A percentile compares a stretch with the other conserved stretches of the same genome.
phyloP scores from a whole-genome alignment of 2,797 vertebrate species.

The Esox masquinongy region DNA sequence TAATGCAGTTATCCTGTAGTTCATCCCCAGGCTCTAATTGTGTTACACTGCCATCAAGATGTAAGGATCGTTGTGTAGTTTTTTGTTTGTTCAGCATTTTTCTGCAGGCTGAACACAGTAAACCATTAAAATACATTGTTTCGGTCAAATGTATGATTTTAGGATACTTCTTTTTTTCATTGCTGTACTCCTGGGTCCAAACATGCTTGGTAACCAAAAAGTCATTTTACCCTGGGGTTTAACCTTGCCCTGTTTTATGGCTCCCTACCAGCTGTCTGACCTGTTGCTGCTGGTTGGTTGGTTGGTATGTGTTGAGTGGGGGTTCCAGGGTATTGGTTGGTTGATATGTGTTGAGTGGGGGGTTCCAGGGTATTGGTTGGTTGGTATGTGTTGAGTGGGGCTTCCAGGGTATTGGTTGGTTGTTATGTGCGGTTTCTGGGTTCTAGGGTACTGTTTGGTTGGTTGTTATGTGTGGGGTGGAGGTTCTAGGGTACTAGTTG shows the following conservation, averaged over 20 bases:
- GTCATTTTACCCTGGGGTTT: neutral
- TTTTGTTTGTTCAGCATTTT: neutral
- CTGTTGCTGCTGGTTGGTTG: neutral
- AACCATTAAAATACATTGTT: neutral
- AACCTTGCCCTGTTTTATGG: neutral
- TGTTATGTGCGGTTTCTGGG: too few relatives aligned
- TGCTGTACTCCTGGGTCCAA: neutral
- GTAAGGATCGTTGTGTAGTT: neutral
- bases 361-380: too few relatives aligned
- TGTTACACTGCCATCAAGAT: neutral
- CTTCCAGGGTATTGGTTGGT: too few relatives aligned
- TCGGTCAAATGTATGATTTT: neutral
- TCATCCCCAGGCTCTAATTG: conserved; percentile 1
- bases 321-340: neutral
- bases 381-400: neutral
- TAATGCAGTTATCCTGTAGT: conserved; percentile 24
- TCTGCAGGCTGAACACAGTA: neutral
- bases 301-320: neutral
- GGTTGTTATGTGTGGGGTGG: neutral
- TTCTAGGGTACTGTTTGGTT: neutral
- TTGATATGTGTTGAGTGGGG: too few relatives aligned
- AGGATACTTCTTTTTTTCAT: neutral
- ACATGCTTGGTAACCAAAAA: neutral
- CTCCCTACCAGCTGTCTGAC: neutral
- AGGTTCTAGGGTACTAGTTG: neutral